phyloP scores from a whole-genome alignment of 2,888 invertebrate species.

The Atethmia centrago region DNA sequence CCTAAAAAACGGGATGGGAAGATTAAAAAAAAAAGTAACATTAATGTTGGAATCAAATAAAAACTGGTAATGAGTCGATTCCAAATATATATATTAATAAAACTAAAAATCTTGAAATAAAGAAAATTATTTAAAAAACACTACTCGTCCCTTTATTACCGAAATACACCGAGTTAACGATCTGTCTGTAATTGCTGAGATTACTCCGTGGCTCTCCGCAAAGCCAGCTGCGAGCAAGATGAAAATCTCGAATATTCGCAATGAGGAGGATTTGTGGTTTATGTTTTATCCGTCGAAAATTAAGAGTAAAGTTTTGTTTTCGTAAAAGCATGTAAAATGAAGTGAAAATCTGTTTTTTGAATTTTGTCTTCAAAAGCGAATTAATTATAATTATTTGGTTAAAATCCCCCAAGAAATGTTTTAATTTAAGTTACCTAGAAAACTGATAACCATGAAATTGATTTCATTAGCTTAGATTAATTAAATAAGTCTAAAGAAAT shows the following conservation, averaged over 20 bases:
- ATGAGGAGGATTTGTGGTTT: constrained; percentile 26
- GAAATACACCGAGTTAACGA: constrained; percentile 68
- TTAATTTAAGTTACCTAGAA: neutral
- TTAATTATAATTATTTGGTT: too few relatives aligned
- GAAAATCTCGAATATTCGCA: constrained; percentile 46
- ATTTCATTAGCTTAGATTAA: neutral
- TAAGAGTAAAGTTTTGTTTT: constrained; percentile 2
- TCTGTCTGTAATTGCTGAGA: constrained; percentile 69
- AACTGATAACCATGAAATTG: neutral
- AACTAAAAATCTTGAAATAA: too few relatives aligned
- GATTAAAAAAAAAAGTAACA: too few relatives aligned
- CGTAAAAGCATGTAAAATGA: neutral
- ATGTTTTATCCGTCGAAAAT: constrained; percentile 18
- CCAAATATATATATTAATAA: too few relatives aligned
- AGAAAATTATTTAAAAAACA: too few relatives aligned
- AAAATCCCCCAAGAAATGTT: neutral
- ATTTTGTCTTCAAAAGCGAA: neutral
- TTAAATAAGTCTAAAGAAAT: neutral
- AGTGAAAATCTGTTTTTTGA: neutral
- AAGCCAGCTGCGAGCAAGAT: constrained; percentile 41
- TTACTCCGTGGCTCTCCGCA: constrained; percentile 58
- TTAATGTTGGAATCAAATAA: too few relatives aligned
- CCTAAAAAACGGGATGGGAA: too few relatives aligned
- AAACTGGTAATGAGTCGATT: too few relatives aligned
- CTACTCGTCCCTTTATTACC: constrained; percentile 45